A percentile compares a stretch with the other conserved stretches of the same genome.
phyloP scores from a whole-genome alignment of 2,113 vertebrate species.

The Panthera uncia region DNA sequence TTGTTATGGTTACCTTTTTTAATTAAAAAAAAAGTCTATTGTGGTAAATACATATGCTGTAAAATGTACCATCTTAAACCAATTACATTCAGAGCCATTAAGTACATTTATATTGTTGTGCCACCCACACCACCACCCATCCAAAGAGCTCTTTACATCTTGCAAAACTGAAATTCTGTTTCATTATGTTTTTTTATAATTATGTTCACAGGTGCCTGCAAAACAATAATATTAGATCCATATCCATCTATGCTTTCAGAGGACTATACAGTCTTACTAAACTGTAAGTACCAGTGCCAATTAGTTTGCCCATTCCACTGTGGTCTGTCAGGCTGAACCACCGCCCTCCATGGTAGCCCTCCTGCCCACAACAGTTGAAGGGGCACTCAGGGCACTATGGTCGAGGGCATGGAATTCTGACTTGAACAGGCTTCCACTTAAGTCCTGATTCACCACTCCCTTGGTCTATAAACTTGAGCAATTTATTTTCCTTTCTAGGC shows the following conservation, averaged over 20 bases:
- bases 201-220: constrained; percentile 90
- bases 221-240: constrained; percentile 90
- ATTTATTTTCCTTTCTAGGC: background rate
- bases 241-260: constrained; percentile 92
- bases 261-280: constrained; percentile 93
- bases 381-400: rapidly evolving
- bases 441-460: background rate
- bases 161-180: background rate
- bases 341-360: no score
- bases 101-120: rapidly evolving
- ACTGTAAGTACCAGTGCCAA: constrained; percentile 88
- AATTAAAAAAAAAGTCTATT: background rate
- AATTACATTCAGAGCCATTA: background rate
- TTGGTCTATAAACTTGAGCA: background rate
- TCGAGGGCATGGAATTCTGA: no score
- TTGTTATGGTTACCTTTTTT: background rate
- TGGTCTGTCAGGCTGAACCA: background rate
- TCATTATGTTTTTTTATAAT: background rate
- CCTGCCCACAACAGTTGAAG: rapidly evolving
- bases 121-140: no score
- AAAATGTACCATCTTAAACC: background rate
- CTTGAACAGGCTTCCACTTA: no score
- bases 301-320: background rate
- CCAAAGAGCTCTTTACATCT: background rate
- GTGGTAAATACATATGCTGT: background rate